Percentiles rank a stretch among this genome's conserved stretches.
Evolutionary conservation across 2,113 vertebrate genomes (phyloP).

Genomic region (Ictalurus furcatus): DNA sequence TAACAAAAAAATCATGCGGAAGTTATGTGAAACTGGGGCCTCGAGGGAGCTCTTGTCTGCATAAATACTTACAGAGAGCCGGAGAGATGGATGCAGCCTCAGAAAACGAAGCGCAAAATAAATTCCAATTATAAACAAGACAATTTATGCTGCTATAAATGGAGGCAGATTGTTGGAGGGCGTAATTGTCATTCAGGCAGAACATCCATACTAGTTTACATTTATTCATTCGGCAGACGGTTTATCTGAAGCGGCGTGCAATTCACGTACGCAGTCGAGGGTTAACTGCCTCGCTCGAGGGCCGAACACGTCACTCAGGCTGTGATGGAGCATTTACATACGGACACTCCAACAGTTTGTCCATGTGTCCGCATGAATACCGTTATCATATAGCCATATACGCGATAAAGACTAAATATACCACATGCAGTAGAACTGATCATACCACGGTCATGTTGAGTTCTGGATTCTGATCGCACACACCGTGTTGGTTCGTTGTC

Average conservation of each 20-base stretch:
- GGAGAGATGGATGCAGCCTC: neutral
- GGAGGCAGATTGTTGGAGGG: conserved; percentile 15
- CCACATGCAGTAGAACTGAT: neutral
- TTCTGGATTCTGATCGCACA: neutral
- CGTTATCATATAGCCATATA: neutral
- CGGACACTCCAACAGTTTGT: neutral
- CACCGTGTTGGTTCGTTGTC: neutral
- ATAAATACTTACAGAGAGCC: conserved; percentile 10
- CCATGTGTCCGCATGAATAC: neutral
- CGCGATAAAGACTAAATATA: neutral
- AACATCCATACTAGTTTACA: neutral
- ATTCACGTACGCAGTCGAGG: neutral
- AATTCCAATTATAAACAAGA: conserved; percentile 3
- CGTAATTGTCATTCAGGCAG: conserved; percentile 5
- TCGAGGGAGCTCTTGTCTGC: conserved; percentile 8
- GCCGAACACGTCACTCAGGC: neutral
- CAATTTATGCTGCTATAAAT: conserved; percentile 12
- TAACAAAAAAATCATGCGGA: neutral
- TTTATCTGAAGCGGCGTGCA: neutral
- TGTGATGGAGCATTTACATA: neutral
- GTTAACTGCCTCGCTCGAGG: neutral
- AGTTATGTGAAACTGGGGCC: conserved; percentile 5
- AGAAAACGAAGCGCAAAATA: neutral
- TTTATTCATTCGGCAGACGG: neutral
- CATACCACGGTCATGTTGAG: neutral